Conservation (phyloP, 2,113 vertebrate species). For the Otolemur garnettii region DNA sequence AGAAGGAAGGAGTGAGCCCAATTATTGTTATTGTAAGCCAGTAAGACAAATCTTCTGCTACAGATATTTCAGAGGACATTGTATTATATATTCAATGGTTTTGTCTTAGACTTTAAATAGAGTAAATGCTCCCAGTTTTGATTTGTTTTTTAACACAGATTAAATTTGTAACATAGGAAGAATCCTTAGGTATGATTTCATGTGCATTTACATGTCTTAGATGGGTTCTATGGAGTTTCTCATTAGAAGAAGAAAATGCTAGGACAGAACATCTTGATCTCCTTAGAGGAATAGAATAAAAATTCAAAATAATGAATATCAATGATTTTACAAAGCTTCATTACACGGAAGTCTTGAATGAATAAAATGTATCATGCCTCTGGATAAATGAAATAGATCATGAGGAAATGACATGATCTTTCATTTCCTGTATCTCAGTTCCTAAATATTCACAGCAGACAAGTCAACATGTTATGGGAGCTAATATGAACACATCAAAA, state of each 20-base stretch:
- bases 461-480: slow-evolving; percentile 43
- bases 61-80: neutral
- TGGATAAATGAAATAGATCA: slow-evolving; percentile 64
- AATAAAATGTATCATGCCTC: slow-evolving; percentile 1
- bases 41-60: neutral
- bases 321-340: slow-evolving; percentile 41
- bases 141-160: neutral
- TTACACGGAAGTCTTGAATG: neutral
- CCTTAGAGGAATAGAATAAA: slow-evolving; percentile 35
- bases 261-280: neutral
- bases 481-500: slow-evolving; percentile 32
- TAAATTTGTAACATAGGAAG: neutral
- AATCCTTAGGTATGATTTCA: neutral
- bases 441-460: slow-evolving; percentile 23
- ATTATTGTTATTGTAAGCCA: neutral
- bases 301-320: slow-evolving; percentile 65
- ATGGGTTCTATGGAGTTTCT: neutral
- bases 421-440: neutral
- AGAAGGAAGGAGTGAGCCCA: neutral
- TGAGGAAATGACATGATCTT: slow-evolving; percentile 37
- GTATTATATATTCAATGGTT: neutral
- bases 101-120: slow-evolving; percentile 3
- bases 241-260: neutral
- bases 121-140: neutral
- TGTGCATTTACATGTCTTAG: neutral